These are phyloP conservation scores for Cosmia pyralina DNA, from an alignment of 2,888 invertebrate species.

Conservation along the genomic window DNA sequence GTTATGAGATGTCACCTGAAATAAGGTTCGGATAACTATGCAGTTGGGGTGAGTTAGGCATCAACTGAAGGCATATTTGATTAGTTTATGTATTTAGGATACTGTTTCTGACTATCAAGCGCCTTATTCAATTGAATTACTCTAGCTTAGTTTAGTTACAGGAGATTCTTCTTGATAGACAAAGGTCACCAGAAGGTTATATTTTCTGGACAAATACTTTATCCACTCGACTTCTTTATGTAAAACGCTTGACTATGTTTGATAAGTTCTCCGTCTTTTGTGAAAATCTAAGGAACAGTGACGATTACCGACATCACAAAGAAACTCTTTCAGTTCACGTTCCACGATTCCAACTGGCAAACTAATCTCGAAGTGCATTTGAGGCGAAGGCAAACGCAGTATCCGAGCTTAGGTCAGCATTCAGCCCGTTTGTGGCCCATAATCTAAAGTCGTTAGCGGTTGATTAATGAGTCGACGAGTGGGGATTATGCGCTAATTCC, in stretches of 20 bases:
- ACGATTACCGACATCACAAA: conserved; percentile 37
- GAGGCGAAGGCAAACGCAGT: conserved; percentile 59
- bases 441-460: conserved; percentile 80
- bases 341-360: conserved; percentile 38
- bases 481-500: conserved; percentile 78
- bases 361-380: conserved; percentile 64
- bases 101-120: conserved; percentile 2
- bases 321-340: conserved; percentile 55
- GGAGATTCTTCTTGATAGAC: not conserved
- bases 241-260: conserved; percentile 17
- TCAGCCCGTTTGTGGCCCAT: conserved; percentile 63
- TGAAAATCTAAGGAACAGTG: conserved; percentile 27
- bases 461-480: conserved; percentile 81
- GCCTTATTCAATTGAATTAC: not conserved
- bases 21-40: conserved; percentile 6
- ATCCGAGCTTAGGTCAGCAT: conserved; percentile 64
- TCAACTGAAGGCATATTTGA: conserved; percentile 13
- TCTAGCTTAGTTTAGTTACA: not conserved
- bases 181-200: not conserved
- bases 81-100: conserved; percentile 1
- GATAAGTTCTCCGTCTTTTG: conserved; percentile 24
- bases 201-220: not conserved
- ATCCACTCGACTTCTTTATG: not conserved
- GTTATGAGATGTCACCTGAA: conserved; percentile 24
- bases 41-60: conserved; percentile 7